Percentiles rank a stretch among this genome's conserved stretches.
Conservation (phyloP, 2,113 vertebrate species). For the Quiscalus mexicanus region DNA sequence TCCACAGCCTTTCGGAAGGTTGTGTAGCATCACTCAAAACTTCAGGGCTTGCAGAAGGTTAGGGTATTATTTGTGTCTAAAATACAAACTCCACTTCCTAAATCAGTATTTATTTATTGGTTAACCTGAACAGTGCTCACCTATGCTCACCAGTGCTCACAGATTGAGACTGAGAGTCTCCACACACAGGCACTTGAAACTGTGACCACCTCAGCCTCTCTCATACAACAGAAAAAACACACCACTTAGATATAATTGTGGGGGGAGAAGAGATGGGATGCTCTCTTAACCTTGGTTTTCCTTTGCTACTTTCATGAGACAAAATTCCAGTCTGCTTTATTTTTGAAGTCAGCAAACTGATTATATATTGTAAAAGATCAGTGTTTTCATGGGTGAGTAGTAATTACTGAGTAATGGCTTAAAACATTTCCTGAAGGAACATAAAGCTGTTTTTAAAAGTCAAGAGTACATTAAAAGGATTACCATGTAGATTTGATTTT, state of each 20-base stretch:
- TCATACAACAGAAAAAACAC: not conserved
- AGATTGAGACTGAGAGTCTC: not conserved
- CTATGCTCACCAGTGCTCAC: not conserved
- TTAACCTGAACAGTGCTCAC: not conserved
- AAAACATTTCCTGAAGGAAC: slow-evolving; percentile 85
- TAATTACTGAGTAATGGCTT: slow-evolving; percentile 86
- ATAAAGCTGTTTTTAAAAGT: slow-evolving; percentile 81
- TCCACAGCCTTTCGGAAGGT: not conserved
- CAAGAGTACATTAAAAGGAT: slow-evolving; percentile 90
- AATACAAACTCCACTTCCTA: not conserved
- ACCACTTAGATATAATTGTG: not conserved
- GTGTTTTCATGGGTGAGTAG: slow-evolving; percentile 80
- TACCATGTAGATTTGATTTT: slow-evolving; percentile 91
- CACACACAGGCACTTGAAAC: not conserved
- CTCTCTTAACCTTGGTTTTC: slow-evolving; percentile 51
- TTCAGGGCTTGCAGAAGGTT: not conserved
- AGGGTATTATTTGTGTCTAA: not conserved
- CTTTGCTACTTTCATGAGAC: not conserved
- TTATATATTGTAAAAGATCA: slow-evolving; percentile 76
- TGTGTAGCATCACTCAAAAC: not conserved
- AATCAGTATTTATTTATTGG: not conserved
- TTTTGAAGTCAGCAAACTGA: slow-evolving; percentile 66
- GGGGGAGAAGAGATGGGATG: not conserved
- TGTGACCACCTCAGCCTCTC: not conserved
- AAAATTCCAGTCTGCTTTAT: slow-evolving; percentile 60